phyloP scores from a whole-genome alignment of 1,140 invertebrate species.

The Fopius arisanus region DNA sequence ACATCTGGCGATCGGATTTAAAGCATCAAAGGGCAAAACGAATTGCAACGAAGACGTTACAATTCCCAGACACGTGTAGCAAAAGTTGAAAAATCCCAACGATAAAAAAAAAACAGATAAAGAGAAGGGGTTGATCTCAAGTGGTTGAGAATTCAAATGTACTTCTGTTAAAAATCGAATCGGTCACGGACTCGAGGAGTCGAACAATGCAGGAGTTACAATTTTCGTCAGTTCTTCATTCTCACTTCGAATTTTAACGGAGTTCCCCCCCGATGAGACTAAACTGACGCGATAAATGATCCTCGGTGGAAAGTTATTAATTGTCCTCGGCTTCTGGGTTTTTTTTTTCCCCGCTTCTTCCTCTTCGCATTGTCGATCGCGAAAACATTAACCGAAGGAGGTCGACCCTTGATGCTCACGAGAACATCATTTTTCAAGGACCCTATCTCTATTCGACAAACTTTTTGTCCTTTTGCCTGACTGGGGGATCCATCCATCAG shows the following conservation, averaged over 20 bases:
- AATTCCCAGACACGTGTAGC: conserved; percentile 4
- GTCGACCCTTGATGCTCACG: conserved; percentile 25
- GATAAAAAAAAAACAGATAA: conserved; percentile 1
- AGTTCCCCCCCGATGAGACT: conserved; percentile 34
- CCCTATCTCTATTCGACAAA: conserved; percentile 26
- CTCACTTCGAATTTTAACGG: not conserved
- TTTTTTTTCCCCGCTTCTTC: conserved; percentile 45
- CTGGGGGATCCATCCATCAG: conserved; percentile 56
- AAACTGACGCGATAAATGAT: conserved; percentile 67
- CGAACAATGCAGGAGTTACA: conserved; percentile 48
- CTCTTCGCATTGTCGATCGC: conserved; percentile 58
- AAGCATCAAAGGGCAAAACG: conserved; percentile 25
- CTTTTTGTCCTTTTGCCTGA: not conserved
- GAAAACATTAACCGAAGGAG: conserved; percentile 60
- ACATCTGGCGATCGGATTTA: conserved; percentile 33
- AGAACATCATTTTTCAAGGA: conserved; percentile 62
- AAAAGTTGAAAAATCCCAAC: not conserved
- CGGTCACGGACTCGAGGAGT: conserved; percentile 60
- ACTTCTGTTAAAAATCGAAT: conserved; percentile 62
- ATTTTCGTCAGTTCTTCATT: conserved; percentile 20
- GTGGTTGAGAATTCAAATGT: conserved; percentile 34
- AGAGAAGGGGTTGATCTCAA: conserved; percentile 14
- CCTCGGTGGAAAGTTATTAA: conserved; percentile 62
- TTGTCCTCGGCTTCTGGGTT: conserved; percentile 49
- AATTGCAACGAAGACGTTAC: conserved; percentile 38